Base-by-base conservation (phyloP, 2,797 vertebrate species). In the Benthosema pterotum region DNA sequence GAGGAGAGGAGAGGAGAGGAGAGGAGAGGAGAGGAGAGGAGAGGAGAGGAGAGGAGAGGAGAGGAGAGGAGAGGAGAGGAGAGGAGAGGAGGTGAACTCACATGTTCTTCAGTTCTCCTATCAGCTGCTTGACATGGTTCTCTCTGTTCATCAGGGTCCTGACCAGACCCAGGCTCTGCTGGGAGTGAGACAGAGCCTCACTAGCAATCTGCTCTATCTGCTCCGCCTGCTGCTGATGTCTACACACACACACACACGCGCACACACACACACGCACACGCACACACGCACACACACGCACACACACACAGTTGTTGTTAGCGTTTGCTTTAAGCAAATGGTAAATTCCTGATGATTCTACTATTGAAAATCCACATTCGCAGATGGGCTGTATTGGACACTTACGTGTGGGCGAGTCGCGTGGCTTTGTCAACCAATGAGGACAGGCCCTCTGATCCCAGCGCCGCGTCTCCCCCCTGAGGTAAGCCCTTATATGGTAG, bases 361-460 rank as follows among this genome's bases (percentile, higher is more conserved):
- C 28, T 32, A 28, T 28, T 28, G 28, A 32, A 32, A 7, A 5
- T 32, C 28, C 28, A 6, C 5, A 32, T 32, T 7, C 7, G 28
- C 28, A 32, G 28, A 7, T 32, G 0, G 28, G 28, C 28, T 32
- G 7, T 32, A 5, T 13, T 17, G 25, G 32, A 86, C 28, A 32
- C 91, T 78, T 53, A 94, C 93, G 61, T 49, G 0, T 91, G 69
- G n/a, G 94, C 94, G 69, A 99, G 72, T 50, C 80, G 74, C 4
- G 55, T 54, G 1, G 96, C 95, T 19, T 88, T 93, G 60, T 93
- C 79, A 51, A 91, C 93, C 87, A 97, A 84, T 7, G 77, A 71
- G 32, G 89, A 85, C 59, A 95, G 75, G 25, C 65, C 32, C 0
- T 88, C 87, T 12, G 90, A 61, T 1, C 67, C 77, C 0, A 78